phyloP scores from a whole-genome alignment of 2,888 invertebrate species.

The Sthenelais limicola region DNA sequence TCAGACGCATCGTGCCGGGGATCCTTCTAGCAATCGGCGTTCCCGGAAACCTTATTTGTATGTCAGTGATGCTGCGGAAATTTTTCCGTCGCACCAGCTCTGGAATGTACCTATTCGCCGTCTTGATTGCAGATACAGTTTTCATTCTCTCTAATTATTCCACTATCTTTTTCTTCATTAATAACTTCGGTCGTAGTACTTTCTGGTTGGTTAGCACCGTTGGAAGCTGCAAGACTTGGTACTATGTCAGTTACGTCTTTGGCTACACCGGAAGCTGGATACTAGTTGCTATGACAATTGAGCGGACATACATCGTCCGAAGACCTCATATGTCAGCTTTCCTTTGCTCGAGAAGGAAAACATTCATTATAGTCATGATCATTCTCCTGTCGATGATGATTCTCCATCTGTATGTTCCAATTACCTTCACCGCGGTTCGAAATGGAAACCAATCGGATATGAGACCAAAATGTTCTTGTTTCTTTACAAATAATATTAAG shows the following conservation, averaged over 20 bases:
- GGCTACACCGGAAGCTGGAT: conserved; percentile 1
- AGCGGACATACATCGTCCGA: not conserved
- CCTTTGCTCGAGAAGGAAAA: conserved; percentile 13
- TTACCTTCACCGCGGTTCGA: not conserved
- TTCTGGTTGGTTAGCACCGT: not conserved
- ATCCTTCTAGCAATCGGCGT: not conserved
- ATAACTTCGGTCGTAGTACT: not conserved
- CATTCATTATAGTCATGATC: not conserved
- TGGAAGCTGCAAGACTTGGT: not conserved
- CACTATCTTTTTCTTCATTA: conserved; percentile 12
- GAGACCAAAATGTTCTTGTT: not conserved
- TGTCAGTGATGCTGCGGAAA: conserved; percentile 8
- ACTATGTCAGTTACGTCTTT: not conserved
- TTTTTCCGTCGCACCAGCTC: conserved; percentile 8
- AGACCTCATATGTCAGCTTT: not conserved
- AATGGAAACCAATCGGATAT: not conserved
- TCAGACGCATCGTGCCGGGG: not conserved
- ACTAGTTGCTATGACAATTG: not conserved
- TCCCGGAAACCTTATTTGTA: not conserved
- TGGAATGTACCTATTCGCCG: not conserved
- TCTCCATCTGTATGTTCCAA: not conserved
- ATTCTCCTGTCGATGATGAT: not conserved
- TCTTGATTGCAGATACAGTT: conserved; percentile 3
- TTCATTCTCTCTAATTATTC: conserved; percentile 15
- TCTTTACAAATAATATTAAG: not conserved